Conservation (phyloP, 2,797 vertebrate species). For the Phylloscopus collybita region DNA sequence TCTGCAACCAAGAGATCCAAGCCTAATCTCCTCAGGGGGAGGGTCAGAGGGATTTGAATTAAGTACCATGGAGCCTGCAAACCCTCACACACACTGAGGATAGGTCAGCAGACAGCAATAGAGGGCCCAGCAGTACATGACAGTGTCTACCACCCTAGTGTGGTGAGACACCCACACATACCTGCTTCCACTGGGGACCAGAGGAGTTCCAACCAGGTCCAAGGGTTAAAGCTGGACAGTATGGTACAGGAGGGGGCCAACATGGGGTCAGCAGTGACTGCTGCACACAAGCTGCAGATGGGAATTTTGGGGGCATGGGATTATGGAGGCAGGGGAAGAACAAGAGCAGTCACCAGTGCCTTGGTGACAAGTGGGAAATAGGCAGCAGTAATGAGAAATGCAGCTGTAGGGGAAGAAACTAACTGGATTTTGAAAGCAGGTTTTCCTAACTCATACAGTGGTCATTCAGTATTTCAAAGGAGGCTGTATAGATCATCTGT, state of each 20-base stretch:
- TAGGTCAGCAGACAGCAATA: not conserved
- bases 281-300: not conserved
- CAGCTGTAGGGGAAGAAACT: not conserved
- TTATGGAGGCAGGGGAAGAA: not conserved
- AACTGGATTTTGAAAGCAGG: not conserved
- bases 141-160: not conserved
- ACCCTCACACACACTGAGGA: not conserved
- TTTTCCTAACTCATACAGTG: not conserved
- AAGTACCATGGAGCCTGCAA: not conserved
- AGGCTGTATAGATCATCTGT: not conserved
- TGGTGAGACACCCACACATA: not conserved
- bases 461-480: not conserved
- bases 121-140: not conserved
- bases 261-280: not conserved
- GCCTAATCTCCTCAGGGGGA: not conserved
- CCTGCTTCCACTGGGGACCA: not conserved
- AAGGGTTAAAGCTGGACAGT: not conserved
- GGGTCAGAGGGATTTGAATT: not conserved
- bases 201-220: not conserved
- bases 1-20: constrained; percentile 9
- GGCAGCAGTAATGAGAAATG: not conserved
- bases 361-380: not conserved
- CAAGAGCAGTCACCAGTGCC: not conserved
- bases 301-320: not conserved
- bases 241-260: not conserved